Conservation (phyloP, 2,797 vertebrate genomes). For the Centropyge bicolor region DNA sequence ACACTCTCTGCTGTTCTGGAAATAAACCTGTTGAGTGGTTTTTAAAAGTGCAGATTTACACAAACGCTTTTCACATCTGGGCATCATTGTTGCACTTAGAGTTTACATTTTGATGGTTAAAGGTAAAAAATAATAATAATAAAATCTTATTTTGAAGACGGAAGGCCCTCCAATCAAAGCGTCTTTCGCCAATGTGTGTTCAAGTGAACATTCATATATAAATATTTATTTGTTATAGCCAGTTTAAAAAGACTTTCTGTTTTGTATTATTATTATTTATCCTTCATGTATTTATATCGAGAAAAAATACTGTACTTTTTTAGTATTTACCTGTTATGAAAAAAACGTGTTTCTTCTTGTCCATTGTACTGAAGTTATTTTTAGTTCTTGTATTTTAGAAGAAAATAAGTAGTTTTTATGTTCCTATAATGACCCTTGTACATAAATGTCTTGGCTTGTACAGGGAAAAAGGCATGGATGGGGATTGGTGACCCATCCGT, state of each 20-base stretch:
- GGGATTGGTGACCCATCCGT: constrained; percentile 86
- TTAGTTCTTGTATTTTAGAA: constrained; percentile 98
- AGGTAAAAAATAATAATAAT: constrained; percentile 83
- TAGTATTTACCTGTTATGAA: constrained; percentile 96
- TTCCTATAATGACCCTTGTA: constrained; percentile 90
- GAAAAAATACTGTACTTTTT: constrained; percentile 94
- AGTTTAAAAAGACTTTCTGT: constrained; percentile 93
- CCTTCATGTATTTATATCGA: constrained; percentile 99
- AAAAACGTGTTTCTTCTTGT: constrained; percentile 92
- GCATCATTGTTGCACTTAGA: constrained; percentile 99
- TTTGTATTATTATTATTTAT: constrained; percentile 95
- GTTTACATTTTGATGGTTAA: constrained; percentile 99
- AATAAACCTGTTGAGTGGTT: constrained; percentile 37
- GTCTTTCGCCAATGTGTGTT: constrained; percentile 94
- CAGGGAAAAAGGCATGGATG: constrained; percentile 88
- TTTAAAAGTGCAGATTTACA: constrained; percentile 82
- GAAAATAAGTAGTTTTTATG: constrained; percentile 93
- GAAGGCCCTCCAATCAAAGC: constrained; percentile 89
- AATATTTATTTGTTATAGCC: constrained; percentile 99
- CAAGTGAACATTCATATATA: constrained; percentile 99
- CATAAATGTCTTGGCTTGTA: constrained; percentile 96
- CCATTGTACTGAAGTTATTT: constrained; percentile 93
- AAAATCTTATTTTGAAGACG: constrained; percentile 89
- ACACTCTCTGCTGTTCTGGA: constrained; percentile 35
- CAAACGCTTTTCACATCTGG: constrained; percentile 86